These are phyloP conservation scores for Rhingia campestris DNA, from an alignment of 2,888 invertebrate genomes.

Conservation along the genomic window DNA sequence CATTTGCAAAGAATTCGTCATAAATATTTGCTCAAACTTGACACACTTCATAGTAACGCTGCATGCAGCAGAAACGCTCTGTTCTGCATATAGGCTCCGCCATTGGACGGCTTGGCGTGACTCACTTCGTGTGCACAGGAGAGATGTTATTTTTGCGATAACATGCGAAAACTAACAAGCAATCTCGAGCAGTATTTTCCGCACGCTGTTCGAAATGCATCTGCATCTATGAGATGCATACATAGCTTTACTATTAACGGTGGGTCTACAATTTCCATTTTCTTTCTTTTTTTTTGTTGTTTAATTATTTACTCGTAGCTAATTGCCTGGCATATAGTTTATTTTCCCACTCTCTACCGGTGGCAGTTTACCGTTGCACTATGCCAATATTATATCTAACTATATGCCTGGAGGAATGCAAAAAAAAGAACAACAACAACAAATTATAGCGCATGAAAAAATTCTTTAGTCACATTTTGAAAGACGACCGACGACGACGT, in stretches of 20 bases:
- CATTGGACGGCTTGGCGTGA: constrained; percentile 26
- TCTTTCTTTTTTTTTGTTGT: constrained; percentile 53
- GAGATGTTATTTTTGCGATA: constrained; percentile 65
- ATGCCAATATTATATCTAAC: constrained; percentile 6
- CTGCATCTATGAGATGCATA: background rate
- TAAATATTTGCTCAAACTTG: constrained; percentile 67
- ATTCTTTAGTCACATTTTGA: constrained; percentile 19
- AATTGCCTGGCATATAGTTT: constrained; percentile 47
- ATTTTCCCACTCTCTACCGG: constrained; percentile 32
- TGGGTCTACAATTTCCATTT: constrained; percentile 44
- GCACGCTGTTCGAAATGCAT: constrained; percentile 21
- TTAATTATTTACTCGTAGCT: constrained; percentile 68
- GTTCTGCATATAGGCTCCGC: constrained; percentile 4
- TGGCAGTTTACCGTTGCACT: constrained; percentile 59
- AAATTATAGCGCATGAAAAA: constrained; percentile 39
- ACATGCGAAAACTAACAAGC: constrained; percentile 67
- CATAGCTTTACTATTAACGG: constrained; percentile 59
- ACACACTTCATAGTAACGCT: constrained; percentile 54
- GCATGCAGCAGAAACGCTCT: background rate
- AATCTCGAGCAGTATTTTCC: constrained; percentile 42
- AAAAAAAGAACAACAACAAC: constrained; percentile 3
- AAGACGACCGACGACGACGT: background rate
- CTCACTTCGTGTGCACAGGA: constrained; percentile 44
- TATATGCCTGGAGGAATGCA: constrained; percentile 6
- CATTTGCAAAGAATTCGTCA: constrained; percentile 47